A percentile compares a stretch with the other conserved stretches of the same genome.
Conservation (phyloP, 2,888 invertebrate species). For the Halictus quadricinctus region DNA sequence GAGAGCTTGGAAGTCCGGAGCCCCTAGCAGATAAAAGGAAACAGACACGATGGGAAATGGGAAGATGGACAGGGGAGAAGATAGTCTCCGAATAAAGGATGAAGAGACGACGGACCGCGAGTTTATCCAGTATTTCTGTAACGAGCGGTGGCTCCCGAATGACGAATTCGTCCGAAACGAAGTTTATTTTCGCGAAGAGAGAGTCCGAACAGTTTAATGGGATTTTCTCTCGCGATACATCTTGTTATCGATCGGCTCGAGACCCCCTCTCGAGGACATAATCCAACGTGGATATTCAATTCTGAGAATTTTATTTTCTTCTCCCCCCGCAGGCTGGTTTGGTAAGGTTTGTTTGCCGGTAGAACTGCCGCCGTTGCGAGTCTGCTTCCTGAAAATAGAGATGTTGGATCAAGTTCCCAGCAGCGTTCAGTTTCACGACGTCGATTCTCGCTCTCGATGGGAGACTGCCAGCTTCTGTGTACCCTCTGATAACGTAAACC, state of each 20-base stretch:
- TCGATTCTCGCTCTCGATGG: neutral
- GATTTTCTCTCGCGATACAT: constrained; percentile 35
- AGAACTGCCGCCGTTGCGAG: neutral
- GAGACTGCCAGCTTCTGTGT: neutral
- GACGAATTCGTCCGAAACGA: constrained; percentile 12
- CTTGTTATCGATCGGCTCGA: neutral
- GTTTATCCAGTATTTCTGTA: neutral
- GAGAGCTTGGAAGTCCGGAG: neutral
- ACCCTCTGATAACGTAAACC: constrained; percentile 11
- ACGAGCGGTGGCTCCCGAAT: too few species aligned
- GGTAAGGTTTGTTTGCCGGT: neutral
- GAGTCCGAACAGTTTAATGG: constrained; percentile 31
- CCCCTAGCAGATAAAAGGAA: neutral
- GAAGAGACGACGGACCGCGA: neutral
- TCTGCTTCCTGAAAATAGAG: neutral
- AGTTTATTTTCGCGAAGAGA: neutral
- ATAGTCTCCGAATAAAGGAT: neutral
- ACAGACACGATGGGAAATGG: neutral
- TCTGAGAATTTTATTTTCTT: constrained; percentile 6
- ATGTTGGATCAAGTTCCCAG: neutral
- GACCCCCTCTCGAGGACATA: neutral
- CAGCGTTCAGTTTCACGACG: constrained; percentile 9
- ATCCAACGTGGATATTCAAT: constrained; percentile 17
- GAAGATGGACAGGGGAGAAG: neutral
- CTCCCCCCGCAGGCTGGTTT: neutral